Percentiles rank a stretch among this genome's conserved stretches.
Evolutionary conservation across 2,113 vertebrate species (phyloP).

Genomic region (Nicator chloris): DNA sequence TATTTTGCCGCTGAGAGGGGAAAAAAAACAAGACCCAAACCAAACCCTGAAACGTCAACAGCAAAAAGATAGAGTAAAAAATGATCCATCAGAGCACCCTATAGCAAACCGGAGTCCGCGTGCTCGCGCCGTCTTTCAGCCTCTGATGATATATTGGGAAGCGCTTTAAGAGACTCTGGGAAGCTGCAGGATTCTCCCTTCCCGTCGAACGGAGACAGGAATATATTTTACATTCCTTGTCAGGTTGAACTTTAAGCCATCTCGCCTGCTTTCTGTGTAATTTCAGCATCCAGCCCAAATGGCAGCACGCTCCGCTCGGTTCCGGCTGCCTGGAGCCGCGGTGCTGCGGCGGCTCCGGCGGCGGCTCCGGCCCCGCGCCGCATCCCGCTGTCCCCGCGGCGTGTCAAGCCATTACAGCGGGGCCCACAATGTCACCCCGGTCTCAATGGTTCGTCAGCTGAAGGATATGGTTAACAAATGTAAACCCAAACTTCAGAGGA

Average conservation of each 20-base stretch:
- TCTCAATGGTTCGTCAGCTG: conserved; percentile 90
- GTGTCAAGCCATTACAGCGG: conserved; percentile 81
- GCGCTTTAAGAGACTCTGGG: background rate
- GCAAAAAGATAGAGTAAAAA: background rate
- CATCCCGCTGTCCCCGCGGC: conserved; percentile 67
- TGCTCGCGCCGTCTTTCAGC: background rate
- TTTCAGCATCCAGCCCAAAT: conserved; percentile 75
- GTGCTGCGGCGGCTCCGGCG: conserved; percentile 63
- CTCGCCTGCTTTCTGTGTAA: conserved; percentile 64
- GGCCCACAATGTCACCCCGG: conserved; percentile 82
- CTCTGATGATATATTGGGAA: background rate
- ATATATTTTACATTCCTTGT: conserved; percentile 74
- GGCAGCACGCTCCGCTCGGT: conserved; percentile 73
- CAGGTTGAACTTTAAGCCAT: conserved; percentile 78
- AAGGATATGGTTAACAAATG: conserved; percentile 97
- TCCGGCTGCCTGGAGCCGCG: conserved; percentile 73
- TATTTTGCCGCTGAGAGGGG: background rate
- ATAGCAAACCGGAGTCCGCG: rapidly evolving
- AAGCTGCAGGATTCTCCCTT: conserved; percentile 57
- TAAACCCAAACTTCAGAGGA: conserved; percentile 86
- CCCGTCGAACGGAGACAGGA: conserved; percentile 48
- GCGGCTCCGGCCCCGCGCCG: conserved; percentile 22
- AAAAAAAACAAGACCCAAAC: background rate
- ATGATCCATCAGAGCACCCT: background rate
- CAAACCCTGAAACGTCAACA: background rate